A percentile compares a stretch with the other conserved stretches of the same genome.
Evolutionary conservation across 2,888 invertebrate species (phyloP).

Genomic region (Mesoligia furuncula): DNA sequence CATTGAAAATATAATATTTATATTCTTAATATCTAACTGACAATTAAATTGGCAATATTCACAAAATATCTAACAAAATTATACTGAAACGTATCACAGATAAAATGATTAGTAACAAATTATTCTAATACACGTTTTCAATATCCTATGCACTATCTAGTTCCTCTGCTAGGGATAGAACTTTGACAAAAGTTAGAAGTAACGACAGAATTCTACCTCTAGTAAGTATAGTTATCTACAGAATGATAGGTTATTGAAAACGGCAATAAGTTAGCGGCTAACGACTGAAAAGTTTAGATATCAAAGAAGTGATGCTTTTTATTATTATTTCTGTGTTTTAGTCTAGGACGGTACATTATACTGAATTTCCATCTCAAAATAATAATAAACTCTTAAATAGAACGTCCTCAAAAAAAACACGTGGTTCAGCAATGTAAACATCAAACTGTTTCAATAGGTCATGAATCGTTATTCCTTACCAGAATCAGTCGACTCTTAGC

Average conservation of each 20-base stretch:
- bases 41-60: slow-evolving; percentile 60
- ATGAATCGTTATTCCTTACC: background rate
- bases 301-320: background rate
- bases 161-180: background rate
- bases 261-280: background rate
- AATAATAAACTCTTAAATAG: background rate
- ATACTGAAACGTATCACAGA: slow-evolving; percentile 66
- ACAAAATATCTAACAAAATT: slow-evolving; percentile 61
- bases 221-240: background rate
- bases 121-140: slow-evolving; percentile 17
- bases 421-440: background rate
- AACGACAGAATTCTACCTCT: background rate
- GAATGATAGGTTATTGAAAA: slow-evolving; percentile 4
- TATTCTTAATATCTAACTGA: slow-evolving; percentile 42
- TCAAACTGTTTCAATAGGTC: background rate
- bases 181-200: background rate
- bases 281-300: slow-evolving; percentile 4
- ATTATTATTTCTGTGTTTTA: background rate
- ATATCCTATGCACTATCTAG: background rate
- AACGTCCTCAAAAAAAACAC: background rate
- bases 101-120: slow-evolving; percentile 61
- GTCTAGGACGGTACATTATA: background rate
- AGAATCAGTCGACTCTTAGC: background rate
- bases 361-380: background rate
- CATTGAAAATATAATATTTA: slow-evolving; percentile 56